Percentiles rank a stretch among this genome's conserved stretches.
Evolutionary conservation across 2,888 invertebrate species (phyloP).

Genomic region (Bursaphelenchus okinawaensis): DNA sequence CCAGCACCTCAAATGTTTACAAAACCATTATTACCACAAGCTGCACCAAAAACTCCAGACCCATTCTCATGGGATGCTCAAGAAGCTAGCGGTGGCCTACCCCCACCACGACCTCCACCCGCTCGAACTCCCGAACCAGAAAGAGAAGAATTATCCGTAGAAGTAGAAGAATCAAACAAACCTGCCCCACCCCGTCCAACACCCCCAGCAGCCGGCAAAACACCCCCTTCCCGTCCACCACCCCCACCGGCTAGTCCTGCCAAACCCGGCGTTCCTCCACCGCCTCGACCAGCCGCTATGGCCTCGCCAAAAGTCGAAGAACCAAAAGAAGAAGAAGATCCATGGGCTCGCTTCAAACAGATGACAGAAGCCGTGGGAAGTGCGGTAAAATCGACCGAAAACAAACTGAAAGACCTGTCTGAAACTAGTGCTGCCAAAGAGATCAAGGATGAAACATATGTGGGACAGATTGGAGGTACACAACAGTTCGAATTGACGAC

Average conservation of each 20-base stretch:
- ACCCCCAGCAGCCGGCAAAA: conserved; percentile 10
- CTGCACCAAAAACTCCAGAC: conserved; percentile 31
- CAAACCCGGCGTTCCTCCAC: conserved; percentile 21
- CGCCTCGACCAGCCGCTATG: conserved; percentile 22
- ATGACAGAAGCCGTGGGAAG: conserved; percentile 51
- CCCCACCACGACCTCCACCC: conserved; percentile 33
- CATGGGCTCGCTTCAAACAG: conserved; percentile 53
- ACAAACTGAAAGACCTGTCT: conserved; percentile 39
- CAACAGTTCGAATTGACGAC: conserved; percentile 28
- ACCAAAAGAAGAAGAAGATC: conserved; percentile 44
- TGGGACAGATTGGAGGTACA: conserved; percentile 25
- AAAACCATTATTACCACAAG: conserved; percentile 22
- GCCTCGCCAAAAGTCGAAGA: conserved; percentile 30
- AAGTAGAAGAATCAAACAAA: not conserved
- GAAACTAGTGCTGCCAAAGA: conserved; percentile 49
- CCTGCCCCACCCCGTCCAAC: conserved; percentile 25
- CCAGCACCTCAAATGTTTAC: conserved; percentile 1
- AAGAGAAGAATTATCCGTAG: not conserved
- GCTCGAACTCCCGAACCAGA: conserved; percentile 22
- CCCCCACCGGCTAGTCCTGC: conserved; percentile 18
- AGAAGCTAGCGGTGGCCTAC: conserved; percentile 23
- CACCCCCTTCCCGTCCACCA: conserved; percentile 18
- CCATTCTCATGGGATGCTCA: conserved; percentile 49
- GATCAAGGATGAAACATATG: conserved; percentile 46
- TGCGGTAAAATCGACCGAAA: conserved; percentile 44